Evolutionary conservation across 64 coral and sea anemone species (phyloP), one percentile per base, ranked within the genome.

Genomic region (Exaiptasia diaphana): DNA sequence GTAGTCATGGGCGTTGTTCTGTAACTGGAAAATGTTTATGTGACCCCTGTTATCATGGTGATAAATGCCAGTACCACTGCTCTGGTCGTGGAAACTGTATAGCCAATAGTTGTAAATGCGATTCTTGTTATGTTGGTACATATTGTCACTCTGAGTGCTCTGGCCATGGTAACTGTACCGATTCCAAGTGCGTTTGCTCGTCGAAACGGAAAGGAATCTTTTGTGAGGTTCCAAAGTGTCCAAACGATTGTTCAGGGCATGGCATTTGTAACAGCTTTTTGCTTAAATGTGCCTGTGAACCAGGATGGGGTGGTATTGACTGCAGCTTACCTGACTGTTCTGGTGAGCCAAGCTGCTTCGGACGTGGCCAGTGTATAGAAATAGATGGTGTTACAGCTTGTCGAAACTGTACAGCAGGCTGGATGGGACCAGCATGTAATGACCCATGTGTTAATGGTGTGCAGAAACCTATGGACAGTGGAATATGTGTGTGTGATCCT

Each of bases 391-490:
- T 82, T 11, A 48, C 71, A 11, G 75, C 58, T 10, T 97, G 93
- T 70, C 62, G 44, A 4, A 97, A 97, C 74, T 97, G 93, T 42
- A 78, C 61, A 22, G 38, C 18, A n/a, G 93, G 93, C 1, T 97
- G 93, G 93, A 97, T 97, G 93, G 93, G 93, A 4, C 58, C 78
- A 6, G 78, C 69, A 11, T 97, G 93, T 67, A 64, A 88, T 20
- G 79, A 97, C 25, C 88, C 93, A 11, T 97, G 93, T 74, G 65
- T 82, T 18, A 62, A 91, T 64, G 93, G 93, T 31, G 32, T 45
- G 1, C 93, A 97, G 74, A 18, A 59, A 44, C 93, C 93, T 0
- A 91, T 97, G 88, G 83, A 97, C 77, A 97, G 93, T 50, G 93
- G 93, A 71, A 39, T 83, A 6, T 97, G 93, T 64, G 40, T 65